Conservation (phyloP, 2,888 invertebrate genomes). For the Neoascia interrupta region DNA sequence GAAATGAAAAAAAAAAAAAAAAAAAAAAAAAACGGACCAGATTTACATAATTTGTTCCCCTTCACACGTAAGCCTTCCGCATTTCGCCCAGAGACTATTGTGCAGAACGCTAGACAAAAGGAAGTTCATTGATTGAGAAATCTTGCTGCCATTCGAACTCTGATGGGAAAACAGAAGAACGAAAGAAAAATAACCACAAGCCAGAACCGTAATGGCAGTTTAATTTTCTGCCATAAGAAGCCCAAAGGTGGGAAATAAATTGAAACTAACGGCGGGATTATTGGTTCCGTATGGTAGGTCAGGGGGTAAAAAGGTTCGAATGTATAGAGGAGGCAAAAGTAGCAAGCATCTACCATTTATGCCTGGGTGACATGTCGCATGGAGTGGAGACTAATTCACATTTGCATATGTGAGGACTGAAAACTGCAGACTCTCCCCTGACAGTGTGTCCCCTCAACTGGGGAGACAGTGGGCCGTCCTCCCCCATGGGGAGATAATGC, state of each 20-base stretch:
- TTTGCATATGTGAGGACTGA: conserved; percentile 30
- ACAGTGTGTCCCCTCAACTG: too few relatives aligned
- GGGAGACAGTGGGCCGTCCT: background rate
- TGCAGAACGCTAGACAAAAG: conserved; percentile 15
- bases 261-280: conserved; percentile 54
- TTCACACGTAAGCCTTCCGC: conserved; percentile 11
- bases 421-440: too few relatives aligned
- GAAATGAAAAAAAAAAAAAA: conserved; percentile 12
- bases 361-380: too few relatives aligned
- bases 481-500: conserved; percentile 27
- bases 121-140: conserved; percentile 38
- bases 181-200: conserved; percentile 48
- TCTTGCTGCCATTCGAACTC: conserved; percentile 12
- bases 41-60: conserved; percentile 45
- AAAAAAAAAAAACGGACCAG: conserved; percentile 5
- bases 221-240: conserved; percentile 25
- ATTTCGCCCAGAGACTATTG: conserved; percentile 2
- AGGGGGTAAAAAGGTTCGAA: background rate
- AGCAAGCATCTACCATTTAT: too few relatives aligned
- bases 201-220: conserved; percentile 47
- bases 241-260: conserved; percentile 48
- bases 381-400: conserved; percentile 14
- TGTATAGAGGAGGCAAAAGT: background rate
- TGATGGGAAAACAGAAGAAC: conserved; percentile 14
- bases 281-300: conserved; percentile 16